Evolutionary conservation across 2,888 invertebrate species (phyloP), one percentile per base, ranked within the genome.

Genomic region (Tetropium fuscum): DNA sequence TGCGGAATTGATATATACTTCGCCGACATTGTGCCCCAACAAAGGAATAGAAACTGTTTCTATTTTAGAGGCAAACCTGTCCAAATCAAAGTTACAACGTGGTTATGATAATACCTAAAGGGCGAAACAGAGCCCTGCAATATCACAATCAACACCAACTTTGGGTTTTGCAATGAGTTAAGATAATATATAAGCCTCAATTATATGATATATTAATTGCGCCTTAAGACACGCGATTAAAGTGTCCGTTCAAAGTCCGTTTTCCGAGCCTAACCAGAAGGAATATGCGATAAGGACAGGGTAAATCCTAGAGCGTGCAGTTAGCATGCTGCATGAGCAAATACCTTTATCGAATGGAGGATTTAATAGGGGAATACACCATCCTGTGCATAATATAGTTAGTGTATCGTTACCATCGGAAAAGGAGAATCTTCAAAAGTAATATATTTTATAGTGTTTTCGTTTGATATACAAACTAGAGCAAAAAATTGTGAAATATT

Each of bases 121-220:
- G 56, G 56, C 41, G 27, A 38, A 53, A 53, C 47, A 41, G 19
- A 47, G 56, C 41, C 56, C 45, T 48, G 41, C 40, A 47, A 53
- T 19, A 40, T 38, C 55, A 47, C 53, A 60, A 55, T 60, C 53
- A 19, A 49, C 56, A 49, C 53, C 44, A 44, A 30, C 38, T 51
- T 53, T 41, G 8, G 53, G 60, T 56, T 60, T 60, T 53, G 60
- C 22, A 51, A 44, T 41, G 34, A 15, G 19, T 22, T 54, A 19
- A 45, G 54, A 58, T 61, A 58, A 58, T 54, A 38, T 55, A 45
- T 54, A 54, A 61, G 53, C 61, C 41, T 47, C 49, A 58, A 58
- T 61, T 61, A 38, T 49, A 48, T 58, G 40, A 49, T 57, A 58
- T 58, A 61, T 61, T 58, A 61, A 58, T 58, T 54, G 54, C 54